Conservation (phyloP, 2,113 vertebrate species). For the Nibea albiflora region DNA sequence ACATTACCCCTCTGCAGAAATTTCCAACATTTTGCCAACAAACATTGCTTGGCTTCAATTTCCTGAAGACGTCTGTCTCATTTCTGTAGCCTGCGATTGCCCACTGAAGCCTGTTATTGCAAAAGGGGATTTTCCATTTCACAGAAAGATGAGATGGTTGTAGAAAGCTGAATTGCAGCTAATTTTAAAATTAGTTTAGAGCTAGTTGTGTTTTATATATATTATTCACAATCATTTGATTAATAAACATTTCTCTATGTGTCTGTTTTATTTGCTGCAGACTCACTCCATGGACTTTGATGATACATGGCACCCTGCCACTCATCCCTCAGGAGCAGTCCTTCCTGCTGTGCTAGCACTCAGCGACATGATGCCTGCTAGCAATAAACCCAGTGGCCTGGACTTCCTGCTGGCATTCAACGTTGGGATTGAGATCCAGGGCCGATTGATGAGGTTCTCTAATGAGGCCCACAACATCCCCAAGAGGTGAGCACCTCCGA, state of each 20-base stretch:
- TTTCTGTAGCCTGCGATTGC: not conserved
- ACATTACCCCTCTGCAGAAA: not conserved
- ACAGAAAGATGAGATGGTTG: not conserved
- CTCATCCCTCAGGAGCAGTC: slow-evolving; percentile 90
- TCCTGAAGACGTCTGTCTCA: slow-evolving; percentile 3
- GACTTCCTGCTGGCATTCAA: slow-evolving; percentile 90
- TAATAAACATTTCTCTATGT: not conserved
- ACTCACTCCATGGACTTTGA: slow-evolving; percentile 94
- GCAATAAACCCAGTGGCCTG: slow-evolving; percentile 85
- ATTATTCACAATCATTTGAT: not conserved
- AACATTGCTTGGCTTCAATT: not conserved
- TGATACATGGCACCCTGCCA: slow-evolving; percentile 92
- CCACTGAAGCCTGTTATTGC: not conserved
- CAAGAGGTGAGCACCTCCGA: slow-evolving; percentile 83
- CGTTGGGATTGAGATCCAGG: slow-evolving; percentile 90
- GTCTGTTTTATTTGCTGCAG: slow-evolving; percentile 67
- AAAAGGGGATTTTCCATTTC: not conserved
- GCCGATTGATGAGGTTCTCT: slow-evolving; percentile 91
- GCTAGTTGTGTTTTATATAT: not conserved
- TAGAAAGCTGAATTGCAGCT: slow-evolving; percentile 1
- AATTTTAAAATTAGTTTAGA: slow-evolving; percentile 5
- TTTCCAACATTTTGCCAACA: slow-evolving; percentile 21
- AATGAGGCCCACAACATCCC: slow-evolving; percentile 89
- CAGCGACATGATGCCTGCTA: slow-evolving; percentile 85
- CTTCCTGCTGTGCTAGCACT: slow-evolving; percentile 89